Base-by-base conservation (phyloP, 2,797 vertebrate genomes). In the Margarornis squamiger region DNA sequence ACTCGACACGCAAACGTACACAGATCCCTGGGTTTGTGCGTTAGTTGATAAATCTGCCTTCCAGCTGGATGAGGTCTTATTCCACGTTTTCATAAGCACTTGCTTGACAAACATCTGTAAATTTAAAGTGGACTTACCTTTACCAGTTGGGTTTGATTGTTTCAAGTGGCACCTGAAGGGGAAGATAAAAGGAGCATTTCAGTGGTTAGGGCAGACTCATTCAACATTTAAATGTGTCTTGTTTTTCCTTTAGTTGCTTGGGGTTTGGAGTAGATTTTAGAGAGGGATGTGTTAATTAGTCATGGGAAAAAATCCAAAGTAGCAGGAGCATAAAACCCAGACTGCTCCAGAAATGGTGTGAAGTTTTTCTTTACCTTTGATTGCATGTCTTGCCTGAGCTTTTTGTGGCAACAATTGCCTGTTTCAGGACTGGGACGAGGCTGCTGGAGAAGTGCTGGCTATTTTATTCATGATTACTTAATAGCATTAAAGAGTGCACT, bases 321-420 rank as follows among this genome's bases (percentile, higher is more conserved):
- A 90, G 39, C 86, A 62, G 68, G n/a, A 84, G 22, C 20, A 68
- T 83, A 71, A 91, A 86, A n/a, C 2, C 19, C 54, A 89, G 81
- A 74, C 68, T 80, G 36, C 57, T 80, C 34, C 4, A 4, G 84
- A 94, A 91, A 86, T 2, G 8, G 34, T 41, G 21, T 32, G 66
- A 91, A 73, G 27, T 17, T 87, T 88, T 92, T 72, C 85, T 92
- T 83, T 81, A 85, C 87, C 38, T 90, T 88, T 71, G 58, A 51
- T 66, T 80, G n/a, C 66, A 10, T 77, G 89, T 90, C 62, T 92
- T 58, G 54, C 68, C 38, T 80, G 38, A 16, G 9, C 51, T 74
- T 80, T 32, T 90, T 43, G 74, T 95, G 92, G 91, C 91, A 88
- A 83, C 57, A 94, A 41, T 38, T 75, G 65, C 34, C 32, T 81